A percentile compares a stretch with the other conserved stretches of the same genome.
These are phyloP conservation scores for Euthynnus affinis DNA, from an alignment of 2,797 vertebrate genomes.

Conservation along the genomic window DNA sequence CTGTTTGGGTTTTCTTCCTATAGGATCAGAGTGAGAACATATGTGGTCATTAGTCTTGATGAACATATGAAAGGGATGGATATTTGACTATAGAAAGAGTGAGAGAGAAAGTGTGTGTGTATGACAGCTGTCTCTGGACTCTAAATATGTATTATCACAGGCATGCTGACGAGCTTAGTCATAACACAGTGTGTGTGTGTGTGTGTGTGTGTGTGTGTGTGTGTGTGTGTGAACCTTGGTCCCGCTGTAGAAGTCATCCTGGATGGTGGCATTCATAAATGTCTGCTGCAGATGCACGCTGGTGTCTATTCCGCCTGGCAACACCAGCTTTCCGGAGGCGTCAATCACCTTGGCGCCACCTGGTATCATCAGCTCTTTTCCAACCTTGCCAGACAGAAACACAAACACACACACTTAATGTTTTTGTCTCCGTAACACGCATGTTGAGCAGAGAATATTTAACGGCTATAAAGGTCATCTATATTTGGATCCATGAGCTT, in stretches of 20 bases:
- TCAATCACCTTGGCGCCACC: slow-evolving; percentile 98
- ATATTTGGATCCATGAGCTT: not conserved
- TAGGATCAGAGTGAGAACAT: slow-evolving; percentile 27
- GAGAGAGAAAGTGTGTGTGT: slow-evolving; percentile 16
- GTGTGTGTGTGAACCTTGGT: slow-evolving; percentile 90
- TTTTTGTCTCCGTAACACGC: not conserved
- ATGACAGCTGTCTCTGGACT: slow-evolving; percentile 56
- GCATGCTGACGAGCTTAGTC: slow-evolving; percentile 30
- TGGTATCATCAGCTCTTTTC: slow-evolving; percentile 97
- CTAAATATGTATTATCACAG: slow-evolving; percentile 54
- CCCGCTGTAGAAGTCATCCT: slow-evolving; percentile 98
- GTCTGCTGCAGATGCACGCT: slow-evolving; percentile 95
- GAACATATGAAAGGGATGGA: slow-evolving; percentile 10
- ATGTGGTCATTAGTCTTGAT: slow-evolving; percentile 46
- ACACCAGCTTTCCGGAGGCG: slow-evolving; percentile 95
- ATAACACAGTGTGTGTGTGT: slow-evolving; percentile 15
- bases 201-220: slow-evolving; percentile 35
- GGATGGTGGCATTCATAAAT: slow-evolving; percentile 96
- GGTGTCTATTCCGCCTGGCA: slow-evolving; percentile 97
- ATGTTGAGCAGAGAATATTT: not conserved
- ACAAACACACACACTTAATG: not conserved
- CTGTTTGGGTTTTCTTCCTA: slow-evolving; percentile 40
- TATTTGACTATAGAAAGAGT: slow-evolving; percentile 26
- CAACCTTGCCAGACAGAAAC: slow-evolving; percentile 83
- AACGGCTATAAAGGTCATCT: not conserved